phyloP scores from a whole-genome alignment of 2,888 invertebrate genomes.

The Sialis fuliginosa region DNA sequence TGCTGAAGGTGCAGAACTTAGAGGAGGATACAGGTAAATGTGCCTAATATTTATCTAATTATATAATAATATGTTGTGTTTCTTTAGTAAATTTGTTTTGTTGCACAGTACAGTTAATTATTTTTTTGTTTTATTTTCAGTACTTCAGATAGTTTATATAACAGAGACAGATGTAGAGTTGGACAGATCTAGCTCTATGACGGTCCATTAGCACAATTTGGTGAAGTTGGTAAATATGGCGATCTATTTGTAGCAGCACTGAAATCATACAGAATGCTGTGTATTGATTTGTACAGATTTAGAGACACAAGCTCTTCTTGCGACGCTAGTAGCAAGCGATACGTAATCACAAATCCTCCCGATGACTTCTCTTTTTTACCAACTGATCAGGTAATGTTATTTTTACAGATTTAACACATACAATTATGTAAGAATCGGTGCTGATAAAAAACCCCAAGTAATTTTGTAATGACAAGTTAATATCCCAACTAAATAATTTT shows the following conservation, averaged over 20 bases:
- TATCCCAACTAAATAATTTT: too few species aligned
- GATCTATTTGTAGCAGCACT: slow-evolving; percentile 93
- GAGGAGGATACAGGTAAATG: slow-evolving; percentile 88
- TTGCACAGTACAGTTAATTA: not conserved
- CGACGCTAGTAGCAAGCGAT: slow-evolving; percentile 94
- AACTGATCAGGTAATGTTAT: slow-evolving; percentile 76
- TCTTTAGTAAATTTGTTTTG: too few species aligned
- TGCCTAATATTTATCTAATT: not conserved
- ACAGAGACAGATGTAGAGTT: slow-evolving; percentile 93
- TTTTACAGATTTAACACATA: not conserved
- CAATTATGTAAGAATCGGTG: too few species aligned
- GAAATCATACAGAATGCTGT: slow-evolving; percentile 94
- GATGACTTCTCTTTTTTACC: slow-evolving; percentile 93
- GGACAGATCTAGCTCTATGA: slow-evolving; percentile 98
- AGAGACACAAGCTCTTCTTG: slow-evolving; percentile 83
- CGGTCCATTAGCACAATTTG: slow-evolving; percentile 91
- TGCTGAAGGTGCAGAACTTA: slow-evolving; percentile 95
- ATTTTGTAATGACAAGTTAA: too few species aligned
- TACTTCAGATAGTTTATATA: slow-evolving; percentile 89
- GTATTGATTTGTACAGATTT: slow-evolving; percentile 96
- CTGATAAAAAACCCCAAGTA: too few species aligned
- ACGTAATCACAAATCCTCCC: slow-evolving; percentile 99
- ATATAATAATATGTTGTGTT: too few species aligned
- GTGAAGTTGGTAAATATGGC: slow-evolving; percentile 95
- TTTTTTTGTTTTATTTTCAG: slow-evolving; percentile 25